Evolutionary conservation across 2,113 vertebrate species (phyloP).

Genomic region (Microtus richardsoni): DNA sequence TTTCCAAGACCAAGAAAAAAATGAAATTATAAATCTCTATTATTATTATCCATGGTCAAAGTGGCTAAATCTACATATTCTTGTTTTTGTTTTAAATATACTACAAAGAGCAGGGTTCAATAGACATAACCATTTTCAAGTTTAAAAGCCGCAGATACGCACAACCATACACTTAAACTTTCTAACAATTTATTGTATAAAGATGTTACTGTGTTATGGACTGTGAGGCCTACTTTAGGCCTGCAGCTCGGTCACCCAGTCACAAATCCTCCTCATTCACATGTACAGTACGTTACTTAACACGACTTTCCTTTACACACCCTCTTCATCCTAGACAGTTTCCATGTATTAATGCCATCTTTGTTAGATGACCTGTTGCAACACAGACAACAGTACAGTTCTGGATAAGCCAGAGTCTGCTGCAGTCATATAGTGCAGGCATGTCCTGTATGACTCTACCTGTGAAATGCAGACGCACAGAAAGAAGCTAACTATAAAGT

Average conservation of each 20-base stretch:
- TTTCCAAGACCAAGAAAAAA: conserved; percentile 66
- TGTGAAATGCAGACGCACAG: background rate
- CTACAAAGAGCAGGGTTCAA: background rate
- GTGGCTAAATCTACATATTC: background rate
- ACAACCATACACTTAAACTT: conserved; percentile 65
- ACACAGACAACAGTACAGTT: background rate
- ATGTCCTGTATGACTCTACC: background rate
- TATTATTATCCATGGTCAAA: conserved; percentile 50
- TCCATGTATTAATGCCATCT: background rate
- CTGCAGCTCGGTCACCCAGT: background rate
- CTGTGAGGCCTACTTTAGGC: background rate
- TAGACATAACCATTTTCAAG: conserved; percentile 16
- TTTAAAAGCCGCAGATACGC: conserved; percentile 65
- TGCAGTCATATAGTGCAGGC: background rate
- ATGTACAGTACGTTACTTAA: conserved; percentile 42
- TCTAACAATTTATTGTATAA: conserved; percentile 59
- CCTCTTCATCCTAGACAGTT: background rate
- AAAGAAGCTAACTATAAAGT: conserved; percentile 6
- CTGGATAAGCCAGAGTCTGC: background rate
- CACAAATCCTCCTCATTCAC: conserved; percentile 5
- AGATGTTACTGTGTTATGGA: conserved; percentile 34
- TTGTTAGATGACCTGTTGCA: background rate
- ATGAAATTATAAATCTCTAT: conserved; percentile 26
- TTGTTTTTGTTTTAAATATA: background rate
- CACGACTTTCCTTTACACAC: background rate